Evolutionary conservation across 2,113 vertebrate genomes (phyloP), one percentile per base, ranked within the genome.

Genomic region (Hydrochoerus hydrochaeris): DNA sequence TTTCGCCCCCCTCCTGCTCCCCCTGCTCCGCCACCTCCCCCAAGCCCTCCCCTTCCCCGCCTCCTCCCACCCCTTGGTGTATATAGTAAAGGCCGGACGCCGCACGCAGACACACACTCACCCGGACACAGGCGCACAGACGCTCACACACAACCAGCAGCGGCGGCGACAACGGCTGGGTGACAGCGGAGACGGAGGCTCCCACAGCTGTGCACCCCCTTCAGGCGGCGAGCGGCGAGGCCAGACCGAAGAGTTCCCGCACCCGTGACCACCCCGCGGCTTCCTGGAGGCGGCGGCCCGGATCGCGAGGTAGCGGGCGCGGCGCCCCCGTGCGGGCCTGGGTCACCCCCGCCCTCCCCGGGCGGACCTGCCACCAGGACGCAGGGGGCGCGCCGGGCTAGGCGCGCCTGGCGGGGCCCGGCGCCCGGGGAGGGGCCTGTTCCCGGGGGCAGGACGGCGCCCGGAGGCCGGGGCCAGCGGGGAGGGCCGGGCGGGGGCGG

Each of bases 41-140:
- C 92, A 96, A 95, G 75, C 96, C 97, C 97, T 92, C 92, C 92
- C 95, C 94, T 89, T 96, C 95, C 94, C 96, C 97, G 95, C 97
- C 95, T 95, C 96, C 91, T 96, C 97, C 95, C 96, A 96, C 96
- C 97, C 97, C 97, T 95, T 65, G 95, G 97, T 97, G 96, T 97
- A 96, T 97, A 97, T 97, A 97, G 97, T 97, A 95, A 97, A 97
- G 94, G 92, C 97, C 90, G n/a, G 92, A 87, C 95, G 92, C 97
- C 80, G 86, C 97, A 96, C 94, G 78, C 91, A 97, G 95, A 91
- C 95, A 96, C 97, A 96, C 91, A 94, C 92, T 97, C 90, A 75
- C 78, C 94, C 41, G 82, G 97, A 97, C 96, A 95, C 97, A 84
- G 95, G 92, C 94, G 90, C 90, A 38, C 93, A 96, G 92, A 69